These are phyloP conservation scores for Pseudochaenichthys georgianus DNA, from an alignment of 2,797 vertebrate genomes.

Conservation along the genomic window DNA sequence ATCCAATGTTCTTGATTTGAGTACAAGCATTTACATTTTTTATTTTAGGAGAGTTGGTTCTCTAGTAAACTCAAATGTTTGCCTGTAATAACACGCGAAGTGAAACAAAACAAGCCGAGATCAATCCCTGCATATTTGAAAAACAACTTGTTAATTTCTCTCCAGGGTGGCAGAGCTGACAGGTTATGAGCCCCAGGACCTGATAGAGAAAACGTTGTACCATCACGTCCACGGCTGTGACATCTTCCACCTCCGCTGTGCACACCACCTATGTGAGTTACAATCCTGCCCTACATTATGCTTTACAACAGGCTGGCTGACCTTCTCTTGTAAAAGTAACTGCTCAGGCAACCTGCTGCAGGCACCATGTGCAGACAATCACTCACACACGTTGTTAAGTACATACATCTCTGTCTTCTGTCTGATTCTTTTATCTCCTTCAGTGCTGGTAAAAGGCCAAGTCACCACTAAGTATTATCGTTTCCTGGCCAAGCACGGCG, in stretches of 20 bases:
- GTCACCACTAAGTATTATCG: slow-evolving; percentile 99
- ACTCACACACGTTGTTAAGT: slow-evolving; percentile 20
- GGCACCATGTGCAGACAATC: slow-evolving; percentile 45
- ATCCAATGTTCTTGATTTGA: neutral
- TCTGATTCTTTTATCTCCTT: slow-evolving; percentile 47
- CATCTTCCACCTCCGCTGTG: slow-evolving; percentile 97
- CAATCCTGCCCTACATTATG: slow-evolving; percentile 30
- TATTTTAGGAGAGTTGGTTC: neutral
- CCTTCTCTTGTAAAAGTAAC: slow-evolving; percentile 35
- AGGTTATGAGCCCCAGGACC: slow-evolving; percentile 98
- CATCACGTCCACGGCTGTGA: slow-evolving; percentile 99
- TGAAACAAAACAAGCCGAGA: neutral
- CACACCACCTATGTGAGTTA: slow-evolving; percentile 96
- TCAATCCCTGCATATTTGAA: slow-evolving; percentile 9
- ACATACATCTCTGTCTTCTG: slow-evolving; percentile 44
- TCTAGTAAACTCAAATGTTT: neutral
- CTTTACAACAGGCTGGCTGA: slow-evolving; percentile 33
- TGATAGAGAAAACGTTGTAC: slow-evolving; percentile 99
- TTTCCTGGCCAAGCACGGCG: slow-evolving; percentile 96
- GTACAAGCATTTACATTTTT: neutral
- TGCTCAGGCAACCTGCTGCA: slow-evolving; percentile 43
- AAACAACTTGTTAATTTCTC: slow-evolving; percentile 27
- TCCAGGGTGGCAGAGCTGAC: slow-evolving; percentile 96
- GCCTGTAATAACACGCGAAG: slow-evolving; percentile 5
- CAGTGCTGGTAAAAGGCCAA: slow-evolving; percentile 98